Evolutionary conservation across 2,113 vertebrate genomes (phyloP).

Genomic region (Phaetusa simplex): DNA sequence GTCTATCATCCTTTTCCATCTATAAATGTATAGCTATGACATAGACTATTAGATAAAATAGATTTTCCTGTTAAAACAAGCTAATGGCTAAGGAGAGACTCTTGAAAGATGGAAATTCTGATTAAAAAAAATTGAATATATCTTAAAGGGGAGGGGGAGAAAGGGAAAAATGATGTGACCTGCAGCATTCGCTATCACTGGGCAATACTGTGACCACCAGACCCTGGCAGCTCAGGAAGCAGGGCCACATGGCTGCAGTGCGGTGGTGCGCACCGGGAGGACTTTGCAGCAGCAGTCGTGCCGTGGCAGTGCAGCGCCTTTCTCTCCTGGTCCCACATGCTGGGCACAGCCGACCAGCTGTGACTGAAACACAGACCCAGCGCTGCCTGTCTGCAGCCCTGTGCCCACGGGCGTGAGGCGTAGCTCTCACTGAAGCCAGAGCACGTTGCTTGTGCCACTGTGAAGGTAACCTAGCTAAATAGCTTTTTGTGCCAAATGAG

Average conservation of each 20-base stretch:
- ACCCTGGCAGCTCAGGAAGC: not conserved
- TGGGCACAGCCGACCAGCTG: not conserved
- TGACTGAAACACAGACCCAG: not conserved
- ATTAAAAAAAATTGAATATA: fast-evolving
- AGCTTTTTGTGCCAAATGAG: not conserved
- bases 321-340: not conserved
- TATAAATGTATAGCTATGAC: not conserved
- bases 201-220: fast-evolving
- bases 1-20: not conserved
- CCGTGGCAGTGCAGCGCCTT: fast-evolving
- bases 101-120: not conserved
- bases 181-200: not conserved
- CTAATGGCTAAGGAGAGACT: not conserved
- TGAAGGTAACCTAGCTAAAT: not conserved
- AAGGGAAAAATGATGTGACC: not conserved
- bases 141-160: not conserved
- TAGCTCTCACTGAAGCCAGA: not conserved
- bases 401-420: fast-evolving
- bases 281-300: not conserved
- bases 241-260: fast-evolving
- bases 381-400: not conserved
- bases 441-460: fast-evolving
- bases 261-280: fast-evolving
- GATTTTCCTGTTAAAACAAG: not conserved
- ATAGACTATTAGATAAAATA: not conserved